phyloP scores from a whole-genome alignment of 2,113 vertebrate genomes.

The Ranitomeya variabilis region DNA sequence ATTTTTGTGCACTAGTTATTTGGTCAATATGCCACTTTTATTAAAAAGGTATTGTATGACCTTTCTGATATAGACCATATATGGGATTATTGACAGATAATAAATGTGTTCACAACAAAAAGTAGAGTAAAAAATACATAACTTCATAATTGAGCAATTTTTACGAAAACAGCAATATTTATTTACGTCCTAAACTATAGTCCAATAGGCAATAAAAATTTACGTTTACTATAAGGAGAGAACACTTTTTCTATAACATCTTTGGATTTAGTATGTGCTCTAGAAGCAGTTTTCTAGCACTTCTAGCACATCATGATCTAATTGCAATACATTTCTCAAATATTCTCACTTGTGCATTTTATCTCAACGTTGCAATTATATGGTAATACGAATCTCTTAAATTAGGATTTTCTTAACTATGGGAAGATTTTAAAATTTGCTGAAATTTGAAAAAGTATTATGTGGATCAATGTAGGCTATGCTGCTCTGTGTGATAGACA shows the following conservation, averaged over 20 bases:
- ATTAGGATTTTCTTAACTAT: slow-evolving; percentile 17
- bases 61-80: too few relatives aligned
- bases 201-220: slow-evolving; percentile 11
- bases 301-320: neutral
- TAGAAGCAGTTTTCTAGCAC: neutral
- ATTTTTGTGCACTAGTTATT: too few relatives aligned
- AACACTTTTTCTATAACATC: neutral
- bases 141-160: too few relatives aligned
- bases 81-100: too few relatives aligned
- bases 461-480: neutral
- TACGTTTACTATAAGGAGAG: neutral
- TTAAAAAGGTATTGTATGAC: too few relatives aligned
- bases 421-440: neutral
- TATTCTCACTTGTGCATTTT: slow-evolving; percentile 18
- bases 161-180: neutral
- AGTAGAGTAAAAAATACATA: too few relatives aligned
- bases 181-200: neutral
- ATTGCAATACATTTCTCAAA: slow-evolving; percentile 26
- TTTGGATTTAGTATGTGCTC: neutral
- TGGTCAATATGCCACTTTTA: too few relatives aligned
- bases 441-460: slow-evolving; percentile 13
- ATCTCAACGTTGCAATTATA: slow-evolving; percentile 40
- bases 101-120: too few relatives aligned
- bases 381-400: slow-evolving; percentile 32
- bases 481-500: neutral